phyloP scores from a whole-genome alignment of 2,113 vertebrate genomes.

The Ascaphus truei region DNA sequence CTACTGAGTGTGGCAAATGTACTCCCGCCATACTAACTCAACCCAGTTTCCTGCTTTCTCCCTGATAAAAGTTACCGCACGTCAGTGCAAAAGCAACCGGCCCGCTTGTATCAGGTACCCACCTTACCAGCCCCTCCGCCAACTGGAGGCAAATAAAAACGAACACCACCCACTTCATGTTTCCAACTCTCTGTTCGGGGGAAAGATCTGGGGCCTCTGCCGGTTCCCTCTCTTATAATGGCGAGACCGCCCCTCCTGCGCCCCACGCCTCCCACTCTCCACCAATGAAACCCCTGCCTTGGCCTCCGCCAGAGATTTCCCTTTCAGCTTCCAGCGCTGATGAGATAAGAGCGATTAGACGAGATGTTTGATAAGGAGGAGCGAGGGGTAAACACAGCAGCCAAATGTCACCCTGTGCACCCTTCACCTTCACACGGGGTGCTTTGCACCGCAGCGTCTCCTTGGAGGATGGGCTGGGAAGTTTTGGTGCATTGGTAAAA shows the following conservation, averaged over 20 bases:
- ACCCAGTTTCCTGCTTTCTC: no score
- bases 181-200: background rate
- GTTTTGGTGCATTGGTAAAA: no score
- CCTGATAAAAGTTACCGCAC: no score
- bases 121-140: constrained; percentile 38
- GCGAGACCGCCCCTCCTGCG: background rate
- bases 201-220: background rate
- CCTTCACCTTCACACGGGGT: background rate
- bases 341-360: constrained; percentile 5
- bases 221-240: background rate
- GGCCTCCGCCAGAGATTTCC: background rate
- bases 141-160: constrained; percentile 35
- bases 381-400: background rate
- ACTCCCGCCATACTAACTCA: no score
- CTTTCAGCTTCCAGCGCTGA: background rate
- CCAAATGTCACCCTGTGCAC: background rate
- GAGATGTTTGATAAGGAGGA: background rate
- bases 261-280: background rate
- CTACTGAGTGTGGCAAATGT: no score
- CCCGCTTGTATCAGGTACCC: background rate
- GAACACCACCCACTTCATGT: constrained; percentile 38
- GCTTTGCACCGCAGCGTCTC: no score
- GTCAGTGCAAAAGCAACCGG: no score
- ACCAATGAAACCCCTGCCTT: background rate
- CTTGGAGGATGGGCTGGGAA: no score